Evolutionary conservation across 2,113 vertebrate species (phyloP), one percentile per base, ranked within the genome.

Genomic region (Amblyopsis rosae): DNA sequence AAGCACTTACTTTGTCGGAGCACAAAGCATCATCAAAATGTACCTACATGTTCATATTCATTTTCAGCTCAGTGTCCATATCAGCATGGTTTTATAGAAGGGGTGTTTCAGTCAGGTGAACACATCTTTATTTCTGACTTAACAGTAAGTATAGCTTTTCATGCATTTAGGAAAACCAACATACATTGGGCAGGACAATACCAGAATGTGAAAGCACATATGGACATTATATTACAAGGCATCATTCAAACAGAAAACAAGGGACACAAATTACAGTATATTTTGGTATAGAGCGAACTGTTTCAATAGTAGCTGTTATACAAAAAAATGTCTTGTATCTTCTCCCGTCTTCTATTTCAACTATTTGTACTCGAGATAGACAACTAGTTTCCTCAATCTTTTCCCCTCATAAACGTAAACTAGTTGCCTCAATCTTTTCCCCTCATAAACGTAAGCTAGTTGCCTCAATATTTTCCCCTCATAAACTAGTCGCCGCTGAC

Each of bases 101-200:
- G n/a, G 13, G 9, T 41, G n/a, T 46, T 60, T 60, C 33, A 16
- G 59, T 9, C 56, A 58, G 19, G 26, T 32, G 9, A 12, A 58
- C 59, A 79, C 56, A 33, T 72, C 47, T 85, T 85, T 80, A 82
- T 74, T 47, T 46, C 0, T 16, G 45, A 9, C n/a, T 58, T 54
- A 49, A 26, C 26, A 26, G 26, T 26, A 26, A 26, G 19, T 26
- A 26, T 26, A 26, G 9, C n/a, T 19, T 59, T 72, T 78, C 88
- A 81, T 89, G 86, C 84, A 77, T 51, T 59, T 48, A 82, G 72
- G 11, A 4, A 70, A 79, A 73, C 57, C 9, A 32, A 51, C 64
- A 63, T 32, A 67, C 46, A 17, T 55, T 16, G 1, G 19, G 62
- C 62, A 50, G 62, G 10, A 16, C 12, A 63, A 63, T 17, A 32